Base-by-base conservation (phyloP, 2,888 invertebrate genomes). In the Amiota communis region DNA sequence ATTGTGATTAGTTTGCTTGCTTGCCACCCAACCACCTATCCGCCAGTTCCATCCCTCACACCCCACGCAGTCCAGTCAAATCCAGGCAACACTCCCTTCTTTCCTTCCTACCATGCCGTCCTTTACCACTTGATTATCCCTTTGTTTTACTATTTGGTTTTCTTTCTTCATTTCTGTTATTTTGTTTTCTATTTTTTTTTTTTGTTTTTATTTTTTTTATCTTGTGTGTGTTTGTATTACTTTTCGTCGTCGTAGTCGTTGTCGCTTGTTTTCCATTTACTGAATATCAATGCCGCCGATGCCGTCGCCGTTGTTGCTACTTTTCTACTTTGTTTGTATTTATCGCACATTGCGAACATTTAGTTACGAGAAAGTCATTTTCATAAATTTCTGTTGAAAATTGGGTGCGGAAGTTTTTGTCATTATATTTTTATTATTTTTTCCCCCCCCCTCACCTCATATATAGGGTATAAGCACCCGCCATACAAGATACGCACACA, bases 1-100 rank as follows among this genome's bases (percentile, higher is more conserved):
- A 85, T 81, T 86, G 86, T 86, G 85, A 82, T 85, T 86, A 85
- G 81, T 82, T 85, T 81, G 82, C 77, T 79, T 77, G n/a, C 73
- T 71, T 80, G 70, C 57, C 64, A 72, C 53, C 15, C 53, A n/a
- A 15, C 15, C 53, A 53, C 6, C 12, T 53, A n/a, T n/a, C n/a
- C n/a, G n/a, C n/a, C 53, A 53, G 11, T 15, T 53, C 53, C 0
- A 53, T n/a, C 11, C 53, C 9, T 6, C 12, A 11, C 53, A 11
- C 6, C 12, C 11, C 53, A 53, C 6, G 6, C 15, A 13, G 15
- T 53, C 11, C 53, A 53, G 53, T 53, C 12, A 11, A 53, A 6
- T 53, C 23, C 23, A 23, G 1, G 23, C 23, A 1, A 1, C 23
- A 23, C 23, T 36, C 36, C 36, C 2, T 0, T 36, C 36, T 36